These are phyloP conservation scores for Sebastes reedi DNA, from an alignment of 2,797 vertebrate species.

Conservation along the genomic window DNA sequence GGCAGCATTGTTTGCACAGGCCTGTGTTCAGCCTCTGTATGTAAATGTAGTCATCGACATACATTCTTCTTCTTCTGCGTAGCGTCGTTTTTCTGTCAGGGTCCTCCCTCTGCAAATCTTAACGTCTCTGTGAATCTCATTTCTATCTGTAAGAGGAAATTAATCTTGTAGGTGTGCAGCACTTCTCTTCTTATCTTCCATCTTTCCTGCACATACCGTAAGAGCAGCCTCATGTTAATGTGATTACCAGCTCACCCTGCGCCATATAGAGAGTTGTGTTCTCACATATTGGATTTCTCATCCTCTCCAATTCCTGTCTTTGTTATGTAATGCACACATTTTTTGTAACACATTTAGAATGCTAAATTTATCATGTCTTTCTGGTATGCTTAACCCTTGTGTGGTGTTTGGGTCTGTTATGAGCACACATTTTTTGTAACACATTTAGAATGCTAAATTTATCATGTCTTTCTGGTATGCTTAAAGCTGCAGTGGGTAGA, in stretches of 20 bases:
- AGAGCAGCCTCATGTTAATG: constrained; percentile 35
- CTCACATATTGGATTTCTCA: constrained; percentile 27
- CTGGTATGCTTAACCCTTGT: neutral
- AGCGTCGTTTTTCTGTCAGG: neutral
- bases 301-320: constrained; percentile 1
- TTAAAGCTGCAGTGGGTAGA: no score
- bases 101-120: neutral
- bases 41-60: constrained; percentile 17
- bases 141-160: constrained; percentile 9
- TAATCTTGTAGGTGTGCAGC: neutral
- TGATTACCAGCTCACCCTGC: constrained; percentile 38
- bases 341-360: neutral
- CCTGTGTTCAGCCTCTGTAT: constrained; percentile 20
- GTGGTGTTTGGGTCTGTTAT: no score
- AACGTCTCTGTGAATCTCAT: neutral
- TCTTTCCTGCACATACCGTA: constrained; percentile 6
- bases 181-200: constrained; percentile 11
- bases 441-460: neutral
- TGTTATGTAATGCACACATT: constrained; percentile 10
- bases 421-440: neutral
- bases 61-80: neutral
- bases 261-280: constrained; percentile 4
- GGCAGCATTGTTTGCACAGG: constrained; percentile 33
- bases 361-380: neutral
- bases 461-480: neutral